Evolutionary conservation across 1,140 invertebrate genomes (phyloP).

Genomic region (Camponotus pennsylvanicus): DNA sequence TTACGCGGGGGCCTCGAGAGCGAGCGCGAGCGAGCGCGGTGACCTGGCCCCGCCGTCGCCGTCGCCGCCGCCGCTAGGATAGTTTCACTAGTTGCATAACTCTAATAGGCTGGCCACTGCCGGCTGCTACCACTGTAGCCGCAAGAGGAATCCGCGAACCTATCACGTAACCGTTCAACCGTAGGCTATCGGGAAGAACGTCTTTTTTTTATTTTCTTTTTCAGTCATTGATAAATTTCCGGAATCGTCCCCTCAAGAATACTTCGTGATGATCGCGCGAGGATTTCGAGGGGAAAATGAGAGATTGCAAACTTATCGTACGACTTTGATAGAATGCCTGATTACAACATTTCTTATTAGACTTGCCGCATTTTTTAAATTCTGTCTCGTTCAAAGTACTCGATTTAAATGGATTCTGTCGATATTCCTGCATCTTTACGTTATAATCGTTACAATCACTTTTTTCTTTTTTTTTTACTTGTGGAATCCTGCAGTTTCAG

Average conservation of each 20-base stretch:
- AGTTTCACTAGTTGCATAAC: conserved; percentile 81
- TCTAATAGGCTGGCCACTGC: conserved; percentile 59
- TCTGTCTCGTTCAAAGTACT: background rate
- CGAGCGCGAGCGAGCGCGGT: conserved; percentile 28
- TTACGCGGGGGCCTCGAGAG: conserved; percentile 80
- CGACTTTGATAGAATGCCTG: background rate
- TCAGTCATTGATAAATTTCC: background rate
- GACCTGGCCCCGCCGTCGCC: conserved; percentile 45
- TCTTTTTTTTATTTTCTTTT: background rate
- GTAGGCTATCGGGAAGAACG: background rate
- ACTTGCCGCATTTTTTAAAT: background rate
- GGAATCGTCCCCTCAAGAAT: no score
- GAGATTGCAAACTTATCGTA: conserved; percentile 21
- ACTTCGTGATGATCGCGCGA: background rate
- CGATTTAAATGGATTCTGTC: background rate
- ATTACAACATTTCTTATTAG: background rate
- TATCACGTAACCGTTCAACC: background rate
- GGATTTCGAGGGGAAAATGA: background rate
- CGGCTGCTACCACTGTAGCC: conserved; percentile 52
- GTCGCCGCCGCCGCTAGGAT: conserved; percentile 67
- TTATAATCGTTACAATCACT: background rate
- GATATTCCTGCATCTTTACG: background rate
- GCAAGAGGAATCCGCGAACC: background rate
- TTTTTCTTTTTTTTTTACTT: background rate
- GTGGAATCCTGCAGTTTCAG: background rate